Evolutionary conservation across 2,113 vertebrate species (phyloP), one percentile per base, ranked within the genome.

Genomic region (Eleginops maclovinus): DNA sequence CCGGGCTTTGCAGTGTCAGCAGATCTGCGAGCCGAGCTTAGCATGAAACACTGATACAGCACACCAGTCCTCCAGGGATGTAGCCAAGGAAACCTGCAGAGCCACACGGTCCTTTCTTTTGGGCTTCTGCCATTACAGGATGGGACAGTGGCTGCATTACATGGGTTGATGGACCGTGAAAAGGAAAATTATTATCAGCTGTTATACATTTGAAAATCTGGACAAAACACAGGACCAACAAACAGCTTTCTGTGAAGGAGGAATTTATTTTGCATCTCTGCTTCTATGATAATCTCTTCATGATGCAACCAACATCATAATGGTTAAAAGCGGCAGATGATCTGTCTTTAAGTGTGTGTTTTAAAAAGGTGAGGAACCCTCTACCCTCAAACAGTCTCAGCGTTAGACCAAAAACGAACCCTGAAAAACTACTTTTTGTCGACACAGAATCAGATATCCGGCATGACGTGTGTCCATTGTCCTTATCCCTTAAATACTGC

Each of bases 251-350:
- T 53, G 65, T 81, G 75, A 69, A 66, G 68, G 67, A 77, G 44
- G 59, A 85, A 73, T 92, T 91, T 93, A 89, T 91, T 93, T 65
- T 24, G 50, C 60, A 43, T 81, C 59, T 84, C 80, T 50, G 82
- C 70, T 47, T 84, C 84, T 82, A 90, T 74, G 79, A 75, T 59
- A 54, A 85, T 85, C 53, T 77, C 69, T 56, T 76, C 22, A 28
- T 36, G 64, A 66, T 77, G 77, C 70, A 43, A 47, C 70, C 75
- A 41, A 51, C 72, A 82, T 71, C 75, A 49, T 50, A n/a, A 78
- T 82, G 49, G 55, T 87, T 78, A 78, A 70, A 74, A 88, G 80
- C 82, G 83, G 77, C 73, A 78, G 28, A 16, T 61, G 31, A 75
- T 63, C 68, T 56, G 67, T 84, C 75, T 51, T 74, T 6, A 74